Evolutionary conservation across 2,888 invertebrate species (phyloP), one percentile per base, ranked within the genome.

Genomic region (Nowickia ferox): DNA sequence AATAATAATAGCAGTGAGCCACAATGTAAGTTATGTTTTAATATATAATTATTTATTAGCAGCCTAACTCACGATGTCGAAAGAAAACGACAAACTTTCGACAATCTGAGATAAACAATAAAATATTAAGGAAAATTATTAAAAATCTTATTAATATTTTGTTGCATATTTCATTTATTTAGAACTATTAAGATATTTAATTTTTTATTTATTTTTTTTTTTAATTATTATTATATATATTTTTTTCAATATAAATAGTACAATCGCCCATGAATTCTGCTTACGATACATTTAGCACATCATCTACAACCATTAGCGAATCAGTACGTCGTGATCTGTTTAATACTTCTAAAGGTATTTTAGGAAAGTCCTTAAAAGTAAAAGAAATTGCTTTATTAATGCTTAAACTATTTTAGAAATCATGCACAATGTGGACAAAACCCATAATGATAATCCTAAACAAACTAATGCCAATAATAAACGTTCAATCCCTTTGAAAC

Each of bases 181-280:
- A 30, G 30, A 30, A 30, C 3, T 30, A 4, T 30, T 30, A 30
- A 30, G 30, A 30, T 30, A 30, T 30, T 30, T n/a, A n/a, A n/a
- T n/a, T n/a, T n/a, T n/a, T n/a, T n/a, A n/a, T n/a, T n/a, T n/a
- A n/a, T n/a, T n/a, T n/a, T 30, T 30, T 2, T 30, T 22, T 30
- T 63, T 9, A 22, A 65, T 55, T 15, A 40, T 57, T 75, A 10
- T 40, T n/a, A 40, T 53, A 17, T 53, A n/a, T n/a, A n/a, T 40
- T 53, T 2, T 42, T 55, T 55, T 69, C 0, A 55, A 69, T 15
- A 30, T 30, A 30, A 30, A 30, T n/a, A 76, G 89, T 94, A 6
- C 94, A 94, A 88, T 95, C 95, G 0, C 95, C 95, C 0, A 93
- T 94, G 55, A 94, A 94, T n/a, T 93, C 94, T 38, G 94, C 94